Evolutionary conservation across 92 coral and sea anemone species (phyloP).

Genomic region (Montipora capitata): DNA sequence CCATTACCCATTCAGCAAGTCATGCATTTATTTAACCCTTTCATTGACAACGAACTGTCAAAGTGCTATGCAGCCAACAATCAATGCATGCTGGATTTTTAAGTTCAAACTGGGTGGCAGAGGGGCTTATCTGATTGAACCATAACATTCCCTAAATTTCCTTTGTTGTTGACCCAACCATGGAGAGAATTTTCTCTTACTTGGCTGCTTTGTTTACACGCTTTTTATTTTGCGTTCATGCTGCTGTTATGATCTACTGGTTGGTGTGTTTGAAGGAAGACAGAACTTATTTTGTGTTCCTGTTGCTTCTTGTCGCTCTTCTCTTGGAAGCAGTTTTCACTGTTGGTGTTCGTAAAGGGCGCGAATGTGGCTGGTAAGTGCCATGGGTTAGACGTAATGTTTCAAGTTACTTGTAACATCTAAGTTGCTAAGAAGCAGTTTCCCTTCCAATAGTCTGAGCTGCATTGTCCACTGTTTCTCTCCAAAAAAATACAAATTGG

Average conservation of each 20-base stretch:
- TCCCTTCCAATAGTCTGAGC: too few species aligned
- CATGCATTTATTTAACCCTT: conserved; percentile 19
- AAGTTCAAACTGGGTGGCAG: not conserved
- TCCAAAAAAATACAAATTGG: too few species aligned
- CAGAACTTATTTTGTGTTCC: conserved; percentile 72
- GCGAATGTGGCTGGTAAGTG: conserved; percentile 94
- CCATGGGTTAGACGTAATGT: not conserved
- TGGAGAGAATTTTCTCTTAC: conserved; percentile 94
- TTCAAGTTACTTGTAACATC: too few species aligned
- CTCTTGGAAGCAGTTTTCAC: conserved; percentile 88
- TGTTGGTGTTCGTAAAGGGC: conserved; percentile 91
- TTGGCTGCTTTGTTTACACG: conserved; percentile 92
- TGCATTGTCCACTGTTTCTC: not conserved
- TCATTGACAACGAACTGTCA: conserved; percentile 32
- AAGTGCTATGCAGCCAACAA: conserved; percentile 57
- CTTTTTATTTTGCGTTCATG: conserved; percentile 87
- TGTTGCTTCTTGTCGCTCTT: conserved; percentile 75
- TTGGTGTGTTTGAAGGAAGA: conserved; percentile 79
- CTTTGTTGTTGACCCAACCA: not conserved
- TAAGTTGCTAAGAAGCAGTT: too few species aligned
- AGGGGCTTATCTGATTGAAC: not conserved
- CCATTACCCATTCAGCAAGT: conserved; percentile 3
- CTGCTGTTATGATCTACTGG: conserved; percentile 90
- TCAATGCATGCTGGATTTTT: not conserved
- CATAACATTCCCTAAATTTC: not conserved